Evolutionary conservation across 2,113 vertebrate genomes (phyloP).

Genomic region (Montifringilla adamsi): DNA sequence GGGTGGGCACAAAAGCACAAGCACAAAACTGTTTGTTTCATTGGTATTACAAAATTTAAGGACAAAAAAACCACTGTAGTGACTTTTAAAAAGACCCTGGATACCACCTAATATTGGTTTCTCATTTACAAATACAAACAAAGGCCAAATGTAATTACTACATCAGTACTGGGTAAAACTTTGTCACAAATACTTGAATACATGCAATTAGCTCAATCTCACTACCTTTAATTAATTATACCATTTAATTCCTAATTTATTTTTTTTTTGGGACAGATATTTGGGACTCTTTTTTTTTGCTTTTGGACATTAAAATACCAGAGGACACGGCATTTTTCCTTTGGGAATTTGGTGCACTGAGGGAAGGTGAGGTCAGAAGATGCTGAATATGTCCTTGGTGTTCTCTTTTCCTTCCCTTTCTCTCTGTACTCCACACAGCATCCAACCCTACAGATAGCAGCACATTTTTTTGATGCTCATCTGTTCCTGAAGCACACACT

Average conservation of each 20-base stretch:
- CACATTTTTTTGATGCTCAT: not conserved
- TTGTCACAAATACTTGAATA: not conserved
- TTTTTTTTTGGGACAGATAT: not conserved
- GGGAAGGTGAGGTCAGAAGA: not conserved
- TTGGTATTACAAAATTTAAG: not conserved
- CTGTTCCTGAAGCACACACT: constrained; percentile 27
- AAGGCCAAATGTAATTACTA: not conserved
- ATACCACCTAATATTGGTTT: not conserved
- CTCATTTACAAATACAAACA: not conserved
- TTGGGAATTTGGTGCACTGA: not conserved
- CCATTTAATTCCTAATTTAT: not conserved
- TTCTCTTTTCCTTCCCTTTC: constrained; percentile 10
- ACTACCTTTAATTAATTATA: not conserved
- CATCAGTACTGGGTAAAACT: not conserved
- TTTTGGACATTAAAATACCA: not conserved
- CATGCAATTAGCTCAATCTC: not conserved
- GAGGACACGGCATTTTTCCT: not conserved
- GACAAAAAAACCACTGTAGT: not conserved
- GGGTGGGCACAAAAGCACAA: not conserved
- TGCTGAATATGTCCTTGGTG: not conserved
- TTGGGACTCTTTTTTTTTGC: not conserved
- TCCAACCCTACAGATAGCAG: constrained; percentile 1
- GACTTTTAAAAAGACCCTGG: not conserved
- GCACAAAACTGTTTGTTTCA: not conserved
- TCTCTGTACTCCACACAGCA: not conserved